Base-by-base conservation (phyloP, 2,797 vertebrate genomes). In the Fistularia tabacaria region DNA sequence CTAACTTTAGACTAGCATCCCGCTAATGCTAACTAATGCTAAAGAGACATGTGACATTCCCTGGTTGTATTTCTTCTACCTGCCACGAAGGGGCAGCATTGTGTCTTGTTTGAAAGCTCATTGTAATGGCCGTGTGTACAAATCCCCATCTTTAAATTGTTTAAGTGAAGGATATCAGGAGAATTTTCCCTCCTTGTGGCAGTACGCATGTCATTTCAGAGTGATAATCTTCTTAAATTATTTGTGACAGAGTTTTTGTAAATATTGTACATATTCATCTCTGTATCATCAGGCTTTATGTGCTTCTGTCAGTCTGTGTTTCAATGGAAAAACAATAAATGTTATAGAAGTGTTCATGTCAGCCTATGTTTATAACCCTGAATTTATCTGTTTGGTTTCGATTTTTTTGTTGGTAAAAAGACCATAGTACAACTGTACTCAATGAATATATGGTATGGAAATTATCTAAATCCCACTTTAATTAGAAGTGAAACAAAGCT, bases 11-110 rank as follows among this genome's bases (percentile, higher is more conserved):
- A 25, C 2, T 25, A 25, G 36, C 48, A 47, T 70, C 58, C 40
- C 56, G 47, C 59, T 59, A 42, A 59, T 15, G 52, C 25, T 14
- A 47, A 46, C 57, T 77, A 25, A 64, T 5, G 25, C 25, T 2
- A 25, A 25, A 25, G 25, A 25, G 25, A 58, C 45, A 51, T 46
- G 46, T 55, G 49, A 49, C 12, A 7, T 49, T 45, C 54, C 42
- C 13, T 50, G 38, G 46, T 40, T 74, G 74, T 56, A 62, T 60
- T 79, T 54, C 74, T 47, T 46, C 41, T 37, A 49, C 6, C 41
- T 10, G 11, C 81, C 86, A 81, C 80, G 50, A 14, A 0, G 69
- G 63, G 84, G 81, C 42, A 79, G 76, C 72, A 54, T 64, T 14
- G 73, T 53, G 73, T 53, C 14, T 61, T 25, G 25, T 25, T 25